Conservation (phyloP, 2,113 vertebrate species). For the Colinus virginianus region DNA sequence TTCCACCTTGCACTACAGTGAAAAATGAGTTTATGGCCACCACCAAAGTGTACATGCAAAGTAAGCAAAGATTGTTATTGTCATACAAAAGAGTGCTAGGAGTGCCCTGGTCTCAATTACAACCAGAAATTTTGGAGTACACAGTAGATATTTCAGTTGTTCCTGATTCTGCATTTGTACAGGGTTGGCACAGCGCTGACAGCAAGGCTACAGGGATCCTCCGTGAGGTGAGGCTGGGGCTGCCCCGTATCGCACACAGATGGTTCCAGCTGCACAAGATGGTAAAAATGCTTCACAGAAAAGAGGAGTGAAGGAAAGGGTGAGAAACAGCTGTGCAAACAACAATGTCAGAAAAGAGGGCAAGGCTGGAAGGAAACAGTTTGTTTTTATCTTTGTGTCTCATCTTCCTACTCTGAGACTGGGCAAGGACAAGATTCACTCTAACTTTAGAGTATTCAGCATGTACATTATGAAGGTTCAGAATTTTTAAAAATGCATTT, state of each 20-base stretch:
- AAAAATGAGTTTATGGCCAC: neutral
- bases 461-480: neutral
- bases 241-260: rapidly evolving
- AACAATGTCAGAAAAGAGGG: neutral
- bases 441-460: neutral
- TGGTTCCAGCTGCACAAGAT: neutral
- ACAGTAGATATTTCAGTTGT: neutral
- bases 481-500: neutral
- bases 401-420: neutral
- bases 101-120: neutral
- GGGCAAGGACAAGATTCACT: neutral
- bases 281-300: neutral
- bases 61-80: neutral
- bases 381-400: neutral
- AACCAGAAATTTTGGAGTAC: neutral
- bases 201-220: rapidly evolving
- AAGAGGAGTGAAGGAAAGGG: neutral
- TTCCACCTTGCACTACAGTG: neutral
- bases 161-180: neutral
- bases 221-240: neutral
- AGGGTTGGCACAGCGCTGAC: rapidly evolving
- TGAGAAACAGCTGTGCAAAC: neutral
- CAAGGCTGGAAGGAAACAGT: rapidly evolving
- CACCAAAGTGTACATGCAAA: neutral
- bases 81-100: neutral